phyloP scores from a whole-genome alignment of 2,888 invertebrate species.

The Caenorhabditis afra region DNA sequence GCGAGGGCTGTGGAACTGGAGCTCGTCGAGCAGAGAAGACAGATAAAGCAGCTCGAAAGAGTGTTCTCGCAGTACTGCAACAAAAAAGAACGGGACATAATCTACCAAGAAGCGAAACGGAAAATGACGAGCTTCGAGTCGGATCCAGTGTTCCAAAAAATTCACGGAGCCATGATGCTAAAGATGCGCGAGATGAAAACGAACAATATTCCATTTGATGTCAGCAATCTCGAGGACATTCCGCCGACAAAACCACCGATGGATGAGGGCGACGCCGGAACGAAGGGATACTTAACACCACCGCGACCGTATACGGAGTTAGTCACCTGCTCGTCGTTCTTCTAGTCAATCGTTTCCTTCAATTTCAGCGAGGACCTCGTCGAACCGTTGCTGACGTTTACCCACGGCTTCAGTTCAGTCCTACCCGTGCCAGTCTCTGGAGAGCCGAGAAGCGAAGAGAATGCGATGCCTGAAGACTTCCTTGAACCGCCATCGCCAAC shows the following conservation, averaged over 20 bases:
- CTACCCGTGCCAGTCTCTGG: too few relatives aligned
- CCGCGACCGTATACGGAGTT: constrained; percentile 4
- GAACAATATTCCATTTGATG: too few relatives aligned
- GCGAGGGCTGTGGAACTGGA: too few relatives aligned
- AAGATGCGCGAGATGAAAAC: too few relatives aligned
- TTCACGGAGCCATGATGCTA: too few relatives aligned
- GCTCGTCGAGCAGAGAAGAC: too few relatives aligned
- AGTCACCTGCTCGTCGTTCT: neutral
- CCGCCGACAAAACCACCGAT: constrained; percentile 24
- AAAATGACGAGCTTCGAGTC: neutral
- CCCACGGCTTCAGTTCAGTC: too few relatives aligned
- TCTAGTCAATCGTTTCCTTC: neutral
- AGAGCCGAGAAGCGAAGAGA: neutral
- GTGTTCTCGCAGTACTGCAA: too few relatives aligned
- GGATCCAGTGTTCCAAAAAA: too few relatives aligned
- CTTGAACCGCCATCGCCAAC: constrained; percentile 15
- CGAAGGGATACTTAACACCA: constrained; percentile 41
- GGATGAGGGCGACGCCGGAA: neutral
- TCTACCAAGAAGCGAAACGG: neutral
- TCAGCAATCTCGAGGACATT: too few relatives aligned
- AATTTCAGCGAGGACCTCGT: constrained; percentile 28
- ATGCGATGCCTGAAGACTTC: constrained; percentile 29
- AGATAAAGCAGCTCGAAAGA: too few relatives aligned
- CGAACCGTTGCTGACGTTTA: constrained; percentile 29
- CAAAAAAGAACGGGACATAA: neutral